Evolutionary conservation across 2,797 vertebrate species (phyloP).

Genomic region (Chiroxiphia lanceolata): DNA sequence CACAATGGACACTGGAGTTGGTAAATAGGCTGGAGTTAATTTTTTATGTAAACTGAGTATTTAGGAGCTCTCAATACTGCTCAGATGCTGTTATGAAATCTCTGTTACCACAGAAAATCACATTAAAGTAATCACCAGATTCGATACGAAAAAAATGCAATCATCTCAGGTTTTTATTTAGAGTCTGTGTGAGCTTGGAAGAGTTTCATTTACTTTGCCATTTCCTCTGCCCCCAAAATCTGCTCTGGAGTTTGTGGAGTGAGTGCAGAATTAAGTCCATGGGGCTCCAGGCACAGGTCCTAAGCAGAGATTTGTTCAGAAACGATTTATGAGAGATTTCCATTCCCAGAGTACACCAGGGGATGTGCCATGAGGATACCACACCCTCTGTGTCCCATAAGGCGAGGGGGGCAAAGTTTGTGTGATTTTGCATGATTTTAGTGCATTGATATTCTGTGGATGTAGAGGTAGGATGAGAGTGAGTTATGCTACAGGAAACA

Average conservation of each 20-base stretch:
- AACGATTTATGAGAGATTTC: background rate
- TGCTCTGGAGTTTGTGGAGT: too few relatives aligned
- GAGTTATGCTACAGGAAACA: background rate
- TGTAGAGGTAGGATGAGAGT: background rate
- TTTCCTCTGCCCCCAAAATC: background rate
- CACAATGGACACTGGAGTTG: too few relatives aligned
- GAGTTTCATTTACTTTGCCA: background rate
- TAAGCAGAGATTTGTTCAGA: rapidly evolving
- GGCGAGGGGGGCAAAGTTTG: rapidly evolving
- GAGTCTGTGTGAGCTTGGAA: background rate
- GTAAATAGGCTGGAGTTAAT: background rate
- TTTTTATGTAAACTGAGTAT: background rate
- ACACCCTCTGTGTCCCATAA: background rate
- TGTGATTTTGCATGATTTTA: background rate
- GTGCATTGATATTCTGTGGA: rapidly evolving
- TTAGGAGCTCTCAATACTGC: background rate
- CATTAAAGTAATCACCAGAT: background rate
- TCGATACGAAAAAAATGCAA: background rate
- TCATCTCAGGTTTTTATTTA: background rate
- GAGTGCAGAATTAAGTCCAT: background rate
- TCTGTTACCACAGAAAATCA: background rate
- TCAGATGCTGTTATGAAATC: background rate
- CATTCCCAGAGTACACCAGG: rapidly evolving
- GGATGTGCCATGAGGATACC: background rate
- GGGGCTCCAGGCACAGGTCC: background rate